phyloP scores from a whole-genome alignment of 1,140 invertebrate genomes.

The Tyrophagus putrescentiae region DNA sequence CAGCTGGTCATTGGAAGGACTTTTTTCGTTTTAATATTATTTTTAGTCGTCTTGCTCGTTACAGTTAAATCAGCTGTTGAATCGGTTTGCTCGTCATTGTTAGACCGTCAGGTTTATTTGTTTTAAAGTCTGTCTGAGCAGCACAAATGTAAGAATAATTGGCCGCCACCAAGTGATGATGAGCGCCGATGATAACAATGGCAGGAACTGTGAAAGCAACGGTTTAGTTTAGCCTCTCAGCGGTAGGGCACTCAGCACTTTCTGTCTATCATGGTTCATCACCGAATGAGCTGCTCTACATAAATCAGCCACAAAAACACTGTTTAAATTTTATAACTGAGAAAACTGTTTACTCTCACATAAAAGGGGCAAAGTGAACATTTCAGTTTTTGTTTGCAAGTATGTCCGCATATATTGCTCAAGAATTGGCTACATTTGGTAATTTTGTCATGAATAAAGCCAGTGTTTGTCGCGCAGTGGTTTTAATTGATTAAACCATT shows the following conservation, averaged over 20 bases:
- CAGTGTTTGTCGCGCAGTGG: no score
- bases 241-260: no score
- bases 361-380: no score
- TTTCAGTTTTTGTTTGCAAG: no score
- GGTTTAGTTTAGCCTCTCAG: no score
- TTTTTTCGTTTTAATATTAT: neutral
- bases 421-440: no score
- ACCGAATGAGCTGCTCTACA: neutral
- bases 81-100: neutral
- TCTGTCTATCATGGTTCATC: neutral
- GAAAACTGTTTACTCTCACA: neutral
- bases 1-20: neutral
- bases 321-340: neutral
- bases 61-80: neutral
- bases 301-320: constrained; percentile 6
- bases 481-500: no score
- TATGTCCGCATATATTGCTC: no score
- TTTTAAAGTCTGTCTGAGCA: neutral
- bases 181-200: neutral
- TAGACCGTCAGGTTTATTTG: constrained; percentile 14
- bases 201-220: no score
- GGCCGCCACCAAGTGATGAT: neutral
- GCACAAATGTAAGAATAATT: neutral
- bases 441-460: no score
- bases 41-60: neutral